Evolutionary conservation across 2,113 vertebrate genomes (phyloP).

Genomic region (Tyrannus savana): DNA sequence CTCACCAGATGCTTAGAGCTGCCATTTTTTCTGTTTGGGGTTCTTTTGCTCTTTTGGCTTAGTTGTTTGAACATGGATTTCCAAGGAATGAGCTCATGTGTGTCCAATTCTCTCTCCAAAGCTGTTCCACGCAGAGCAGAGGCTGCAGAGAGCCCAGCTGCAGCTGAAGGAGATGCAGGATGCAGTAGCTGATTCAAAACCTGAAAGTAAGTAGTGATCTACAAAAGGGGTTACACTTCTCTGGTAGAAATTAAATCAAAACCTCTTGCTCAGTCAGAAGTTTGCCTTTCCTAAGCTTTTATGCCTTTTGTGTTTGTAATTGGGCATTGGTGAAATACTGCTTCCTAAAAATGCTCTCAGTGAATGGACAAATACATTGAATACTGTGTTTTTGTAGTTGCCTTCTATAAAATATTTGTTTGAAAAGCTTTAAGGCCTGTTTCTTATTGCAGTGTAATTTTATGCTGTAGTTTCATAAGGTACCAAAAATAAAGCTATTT

Average conservation of each 20-base stretch:
- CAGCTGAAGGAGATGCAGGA: slow-evolving; percentile 92
- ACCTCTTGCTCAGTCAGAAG: background rate
- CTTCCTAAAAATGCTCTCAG: background rate
- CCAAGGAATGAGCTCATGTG: background rate
- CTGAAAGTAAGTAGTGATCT: slow-evolving; percentile 88
- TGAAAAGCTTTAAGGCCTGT: background rate
- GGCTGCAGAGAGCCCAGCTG: slow-evolving; percentile 86
- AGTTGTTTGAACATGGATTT: background rate
- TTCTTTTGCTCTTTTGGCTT: background rate
- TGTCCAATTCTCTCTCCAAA: slow-evolving; percentile 67
- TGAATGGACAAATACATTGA: background rate
- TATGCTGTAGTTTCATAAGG: background rate
- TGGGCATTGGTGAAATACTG: background rate
- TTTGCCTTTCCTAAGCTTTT: background rate
- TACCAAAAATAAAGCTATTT: background rate
- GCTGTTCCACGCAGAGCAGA: slow-evolving; percentile 92
- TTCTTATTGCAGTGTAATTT: background rate
- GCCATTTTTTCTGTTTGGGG: background rate
- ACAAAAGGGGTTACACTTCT: background rate
- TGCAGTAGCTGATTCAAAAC: slow-evolving; percentile 88
- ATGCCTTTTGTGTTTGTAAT: background rate
- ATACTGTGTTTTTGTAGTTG: background rate
- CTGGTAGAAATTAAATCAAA: background rate
- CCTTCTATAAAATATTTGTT: background rate
- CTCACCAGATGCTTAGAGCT: background rate